phyloP scores from a whole-genome alignment of 1,140 invertebrate species.

The Portunus trituberculatus region DNA sequence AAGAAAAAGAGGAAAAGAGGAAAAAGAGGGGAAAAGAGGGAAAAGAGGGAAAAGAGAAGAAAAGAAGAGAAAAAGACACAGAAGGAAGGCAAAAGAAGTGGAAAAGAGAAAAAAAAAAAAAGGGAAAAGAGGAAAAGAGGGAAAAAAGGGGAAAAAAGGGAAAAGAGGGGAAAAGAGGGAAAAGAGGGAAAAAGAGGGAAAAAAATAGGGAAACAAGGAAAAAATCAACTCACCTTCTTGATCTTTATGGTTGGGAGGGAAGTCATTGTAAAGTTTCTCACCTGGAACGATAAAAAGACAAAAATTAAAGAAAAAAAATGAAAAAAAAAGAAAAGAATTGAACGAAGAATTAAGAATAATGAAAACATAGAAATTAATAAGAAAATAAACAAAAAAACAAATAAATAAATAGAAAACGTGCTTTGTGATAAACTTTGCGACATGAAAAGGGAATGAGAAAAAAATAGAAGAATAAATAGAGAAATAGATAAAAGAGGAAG shows the following conservation, averaged over 20 bases:
- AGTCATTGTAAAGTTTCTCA: slow-evolving; percentile 54
- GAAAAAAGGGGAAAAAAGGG: not conserved
- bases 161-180: not conserved
- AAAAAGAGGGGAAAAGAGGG: no score
- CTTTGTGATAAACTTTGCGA: no score
- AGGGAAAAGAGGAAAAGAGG: not conserved
- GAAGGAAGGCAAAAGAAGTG: no score
- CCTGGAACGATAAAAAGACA: slow-evolving; percentile 43
- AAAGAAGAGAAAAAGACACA: no score
- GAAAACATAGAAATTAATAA: not conserved
- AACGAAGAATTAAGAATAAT: no score
- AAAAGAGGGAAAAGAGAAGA: no score
- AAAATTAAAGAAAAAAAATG: not conserved
- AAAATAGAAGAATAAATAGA: not conserved
- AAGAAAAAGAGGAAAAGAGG: slow-evolving; percentile 17
- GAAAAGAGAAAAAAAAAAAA: not conserved
- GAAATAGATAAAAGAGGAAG: not conserved
- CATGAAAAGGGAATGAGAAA: not conserved
- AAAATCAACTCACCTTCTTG: slow-evolving; percentile 32
- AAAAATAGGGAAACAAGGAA: not conserved
- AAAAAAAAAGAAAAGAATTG: not conserved
- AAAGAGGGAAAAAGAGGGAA: not conserved
- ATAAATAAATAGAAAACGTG: no score
- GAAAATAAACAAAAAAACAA: no score
- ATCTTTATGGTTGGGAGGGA: slow-evolving; percentile 39